Evolutionary conservation across 2,113 vertebrate genomes (phyloP).

Genomic region (Arizona elegans): DNA sequence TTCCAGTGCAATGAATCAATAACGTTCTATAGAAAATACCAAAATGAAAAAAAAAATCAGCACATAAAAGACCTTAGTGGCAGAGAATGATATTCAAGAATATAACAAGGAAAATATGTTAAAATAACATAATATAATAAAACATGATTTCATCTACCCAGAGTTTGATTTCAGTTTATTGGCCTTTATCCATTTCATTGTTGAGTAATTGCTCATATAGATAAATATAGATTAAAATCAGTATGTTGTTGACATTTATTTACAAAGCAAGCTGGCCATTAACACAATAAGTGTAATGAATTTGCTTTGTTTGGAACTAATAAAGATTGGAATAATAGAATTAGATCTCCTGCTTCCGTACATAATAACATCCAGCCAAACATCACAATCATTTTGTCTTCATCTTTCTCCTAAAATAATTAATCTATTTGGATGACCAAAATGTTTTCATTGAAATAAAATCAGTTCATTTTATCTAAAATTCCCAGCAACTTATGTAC

Average conservation of each 20-base stretch:
- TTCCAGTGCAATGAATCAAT: neutral
- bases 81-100: neutral
- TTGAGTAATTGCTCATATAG: neutral
- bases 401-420: neutral
- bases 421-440: neutral
- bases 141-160: neutral
- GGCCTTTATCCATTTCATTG: neutral
- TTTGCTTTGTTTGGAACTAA: neutral
- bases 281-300: neutral
- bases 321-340: neutral
- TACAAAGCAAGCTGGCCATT: neutral
- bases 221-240: neutral
- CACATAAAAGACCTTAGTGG: neutral
- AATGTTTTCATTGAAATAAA: neutral
- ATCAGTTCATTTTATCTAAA: neutral
- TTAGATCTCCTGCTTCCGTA: neutral
- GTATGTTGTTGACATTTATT: neutral
- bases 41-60: neutral
- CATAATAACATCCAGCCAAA: neutral
- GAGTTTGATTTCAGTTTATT: neutral
- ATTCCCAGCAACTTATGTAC: neutral
- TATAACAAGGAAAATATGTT: neutral
- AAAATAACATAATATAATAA: neutral
- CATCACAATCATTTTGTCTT: neutral
- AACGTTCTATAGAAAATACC: neutral